These are phyloP conservation scores for Schizopygopsis malacanthus DNA, from an alignment of 2,797 vertebrate species.

Conservation along the genomic window DNA sequence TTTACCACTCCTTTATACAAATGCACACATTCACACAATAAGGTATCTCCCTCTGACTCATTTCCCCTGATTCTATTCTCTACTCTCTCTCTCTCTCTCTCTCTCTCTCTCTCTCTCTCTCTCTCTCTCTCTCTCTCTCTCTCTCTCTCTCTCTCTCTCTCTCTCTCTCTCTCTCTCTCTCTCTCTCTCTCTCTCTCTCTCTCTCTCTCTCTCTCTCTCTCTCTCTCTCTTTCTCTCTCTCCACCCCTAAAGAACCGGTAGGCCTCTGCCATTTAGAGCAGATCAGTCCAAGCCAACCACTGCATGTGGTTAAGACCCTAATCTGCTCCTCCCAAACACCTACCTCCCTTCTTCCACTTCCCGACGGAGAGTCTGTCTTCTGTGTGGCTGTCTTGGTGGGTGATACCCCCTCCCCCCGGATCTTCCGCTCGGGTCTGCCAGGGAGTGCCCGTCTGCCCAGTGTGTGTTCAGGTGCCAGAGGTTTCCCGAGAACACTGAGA, in stretches of 20 bases:
- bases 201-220: too few relatives aligned
- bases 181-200: neutral
- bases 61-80: slow-evolving; percentile 41
- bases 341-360: slow-evolving; percentile 54
- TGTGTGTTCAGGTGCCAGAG: slow-evolving; percentile 65
- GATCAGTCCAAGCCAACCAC: slow-evolving; percentile 58
- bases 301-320: slow-evolving; percentile 51
- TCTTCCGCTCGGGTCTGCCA: slow-evolving; percentile 55
- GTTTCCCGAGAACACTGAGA: slow-evolving; percentile 61
- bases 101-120: neutral
- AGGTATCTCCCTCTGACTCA: slow-evolving; percentile 50
- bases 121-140: too few relatives aligned
- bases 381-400: slow-evolving; percentile 36
- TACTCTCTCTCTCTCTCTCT: slow-evolving; percentile 22
- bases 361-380: slow-evolving; percentile 17
- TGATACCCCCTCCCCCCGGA: slow-evolving; percentile 28
- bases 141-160: too few relatives aligned
- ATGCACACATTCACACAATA: slow-evolving; percentile 26
- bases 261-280: slow-evolving; percentile 66
- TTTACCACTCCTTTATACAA: slow-evolving; percentile 24
- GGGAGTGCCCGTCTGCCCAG: slow-evolving; percentile 51
- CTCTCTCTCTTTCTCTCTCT: neutral
- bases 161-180: slow-evolving; percentile 27
- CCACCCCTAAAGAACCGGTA: slow-evolving; percentile 48
- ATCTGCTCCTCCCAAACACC: slow-evolving; percentile 55